Conservation (phyloP, 2,113 vertebrate species). For the Amia ocellicauda region DNA sequence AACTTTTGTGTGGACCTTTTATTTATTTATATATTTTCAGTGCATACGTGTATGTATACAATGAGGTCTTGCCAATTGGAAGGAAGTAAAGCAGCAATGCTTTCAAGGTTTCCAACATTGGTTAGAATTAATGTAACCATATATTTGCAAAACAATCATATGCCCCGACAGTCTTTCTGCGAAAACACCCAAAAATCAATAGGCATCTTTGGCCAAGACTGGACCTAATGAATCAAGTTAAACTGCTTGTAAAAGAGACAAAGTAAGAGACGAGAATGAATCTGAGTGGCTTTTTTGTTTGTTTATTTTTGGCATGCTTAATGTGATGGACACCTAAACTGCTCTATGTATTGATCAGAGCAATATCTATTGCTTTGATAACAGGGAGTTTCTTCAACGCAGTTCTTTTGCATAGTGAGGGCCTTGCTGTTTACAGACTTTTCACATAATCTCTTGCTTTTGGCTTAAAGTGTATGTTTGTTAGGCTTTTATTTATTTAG, state of each 20-base stretch:
- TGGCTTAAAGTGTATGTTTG: no score
- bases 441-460: no score
- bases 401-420: background rate
- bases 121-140: slow-evolving; percentile 5
- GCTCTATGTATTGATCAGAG: background rate
- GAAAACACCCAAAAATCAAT: slow-evolving; percentile 9
- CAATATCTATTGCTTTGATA: background rate
- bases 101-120: background rate
- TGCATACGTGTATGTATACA: background rate
- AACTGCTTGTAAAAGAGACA: background rate
- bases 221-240: slow-evolving; percentile 7
- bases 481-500: no score
- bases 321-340: background rate
- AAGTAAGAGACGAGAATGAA: background rate
- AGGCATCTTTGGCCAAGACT: background rate
- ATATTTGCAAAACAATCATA: background rate
- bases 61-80: background rate
- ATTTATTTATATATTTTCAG: background rate
- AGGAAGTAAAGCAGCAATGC: slow-evolving; percentile 2
- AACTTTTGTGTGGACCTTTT: slow-evolving; percentile 1
- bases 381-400: background rate
- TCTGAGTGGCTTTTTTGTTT: background rate
- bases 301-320: background rate
- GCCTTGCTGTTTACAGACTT: no score
- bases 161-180: background rate